Base-by-base conservation (phyloP, 2,888 invertebrate species). In the Glaucopsyche alexis region DNA sequence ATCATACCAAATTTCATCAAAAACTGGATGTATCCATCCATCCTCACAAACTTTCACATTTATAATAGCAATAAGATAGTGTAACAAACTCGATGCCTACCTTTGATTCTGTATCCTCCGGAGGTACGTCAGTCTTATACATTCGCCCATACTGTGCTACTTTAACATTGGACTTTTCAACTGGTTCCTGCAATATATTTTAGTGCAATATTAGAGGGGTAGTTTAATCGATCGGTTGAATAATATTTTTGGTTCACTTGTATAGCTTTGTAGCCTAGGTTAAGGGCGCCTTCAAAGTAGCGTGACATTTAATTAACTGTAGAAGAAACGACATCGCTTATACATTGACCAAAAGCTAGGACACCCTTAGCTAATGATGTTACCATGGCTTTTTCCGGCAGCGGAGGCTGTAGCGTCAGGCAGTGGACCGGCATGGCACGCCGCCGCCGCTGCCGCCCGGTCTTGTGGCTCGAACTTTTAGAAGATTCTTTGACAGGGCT, bases 361-460 rank as follows among this genome's bases (percentile, higher is more conserved):
- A 1, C 29, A 29, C 29, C 29, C 29, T 29, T 29, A 55, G 7
- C 49, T 65, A 67, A 6, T 40, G 6, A 29, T 60, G 19, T 77
- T 77, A 84, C 83, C 72, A 69, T 45, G 69, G 47, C 8, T 49
- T 84, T 86, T 11, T 87, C 86, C 9, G 81, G 73, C 69, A 82
- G 75, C 0, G 87, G 87, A 0, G 86, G 81, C 74, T 88, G 84
- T 70, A 92, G 76, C 2, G 84, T 91, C 75, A 93, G 88, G 75
- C 90, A 89, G 79, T 87, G 86, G 42, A 93, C 73, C 1, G 92
- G 88, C 81, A 92, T 79, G 0, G 88, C 80, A 0, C 83, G 83
- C 8, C 89, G 84, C 0, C 87, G 85, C 0, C 90, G 84, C 55
- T 84, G 82, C 19, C 78, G 75, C 0, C 83, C 84, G 2, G 84